Conservation (phyloP, 1,140 invertebrate genomes). For the Asbolus verrucosus region DNA sequence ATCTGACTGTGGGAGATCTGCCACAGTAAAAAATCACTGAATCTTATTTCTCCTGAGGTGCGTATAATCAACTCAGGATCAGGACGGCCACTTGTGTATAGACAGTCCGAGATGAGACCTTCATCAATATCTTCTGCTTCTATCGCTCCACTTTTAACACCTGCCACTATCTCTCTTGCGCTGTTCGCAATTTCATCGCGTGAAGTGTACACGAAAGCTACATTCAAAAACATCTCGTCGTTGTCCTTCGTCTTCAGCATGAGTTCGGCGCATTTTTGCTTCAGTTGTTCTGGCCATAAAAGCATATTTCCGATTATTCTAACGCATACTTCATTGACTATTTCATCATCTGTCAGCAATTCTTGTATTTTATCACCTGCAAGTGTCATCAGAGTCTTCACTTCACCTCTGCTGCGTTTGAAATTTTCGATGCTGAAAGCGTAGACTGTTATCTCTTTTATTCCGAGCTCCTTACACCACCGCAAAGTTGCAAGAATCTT, state of each 20-base stretch:
- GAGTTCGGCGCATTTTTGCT: conserved; percentile 80
- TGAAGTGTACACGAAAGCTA: conserved; percentile 94
- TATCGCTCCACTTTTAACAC: conserved; percentile 69
- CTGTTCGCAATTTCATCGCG: conserved; percentile 89
- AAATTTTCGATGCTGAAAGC: conserved; percentile 99
- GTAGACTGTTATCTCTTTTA: conserved; percentile 97
- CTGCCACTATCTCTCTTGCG: conserved; percentile 74
- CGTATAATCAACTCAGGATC: conserved; percentile 91
- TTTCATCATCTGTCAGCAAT: conserved; percentile 84
- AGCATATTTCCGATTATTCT: conserved; percentile 90
- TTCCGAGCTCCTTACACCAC: conserved; percentile 83
- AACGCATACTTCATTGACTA: conserved; percentile 88
- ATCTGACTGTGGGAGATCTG: conserved; percentile 82
- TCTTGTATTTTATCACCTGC: conserved; percentile 89
- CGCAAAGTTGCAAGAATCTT: conserved; percentile 93
- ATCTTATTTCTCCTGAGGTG: conserved; percentile 94
- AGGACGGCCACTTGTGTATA: conserved; percentile 82
- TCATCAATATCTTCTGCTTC: conserved; percentile 82
- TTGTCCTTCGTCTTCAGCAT: conserved; percentile 87
- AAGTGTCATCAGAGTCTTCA: conserved; percentile 89
- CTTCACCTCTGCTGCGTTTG: conserved; percentile 93
- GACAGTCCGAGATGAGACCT: conserved; percentile 80
- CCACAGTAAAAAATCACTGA: conserved; percentile 98
- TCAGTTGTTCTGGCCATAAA: conserved; percentile 84
- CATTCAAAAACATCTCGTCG: conserved; percentile 86